Evolutionary conservation across 2,113 vertebrate genomes (phyloP), one percentile per base, ranked within the genome.

Genomic region (Capricornis sumatraensis): DNA sequence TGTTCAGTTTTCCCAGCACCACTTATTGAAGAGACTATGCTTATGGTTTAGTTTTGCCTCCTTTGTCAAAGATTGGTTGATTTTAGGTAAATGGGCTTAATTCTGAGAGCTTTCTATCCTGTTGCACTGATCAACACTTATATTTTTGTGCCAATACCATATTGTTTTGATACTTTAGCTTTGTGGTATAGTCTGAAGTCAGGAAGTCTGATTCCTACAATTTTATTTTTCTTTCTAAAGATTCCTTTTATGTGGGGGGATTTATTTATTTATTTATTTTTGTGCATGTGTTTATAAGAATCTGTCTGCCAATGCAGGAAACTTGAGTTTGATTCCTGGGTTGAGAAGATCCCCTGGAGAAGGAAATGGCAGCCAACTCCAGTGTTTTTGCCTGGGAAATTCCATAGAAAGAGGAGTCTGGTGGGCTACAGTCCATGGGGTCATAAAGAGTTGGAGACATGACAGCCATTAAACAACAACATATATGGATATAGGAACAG

Each of bases 221-320:
- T 23, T 71, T 2, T 19, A 23, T 71, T 23, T 40, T 23, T 71
- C n/a, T 40, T 11, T 71, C 10, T 23, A 21, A 40, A 71, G 67
- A 71, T 40, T 71, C 9, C 19, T 23, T 71, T 71, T 71, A 23
- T 23, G 0, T 40, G 19, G 10, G 3, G 15, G 1, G 3, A 0
- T 9, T 21, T 58, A 58, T 21, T 71, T 21, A 71, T 36, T 71
- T 36, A 36, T 71, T 21, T 36, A 36, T 71, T 71, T 67, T 19
- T 67, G 7, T 19, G 7, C 1, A 2, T 71, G 8, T 36, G n/a
- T 71, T 71, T 71, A n/a, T 71, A 71, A 71, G 64, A 71, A 71
- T 71, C 64, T 71, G 4, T 21, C n/a, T 71, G 17, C 64, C 17
- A 1, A 21, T 71, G n/a, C 17, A 36, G 8, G 64, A 71, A 17